phyloP scores from a whole-genome alignment of 2,888 invertebrate species.

The Papilio protenor region DNA sequence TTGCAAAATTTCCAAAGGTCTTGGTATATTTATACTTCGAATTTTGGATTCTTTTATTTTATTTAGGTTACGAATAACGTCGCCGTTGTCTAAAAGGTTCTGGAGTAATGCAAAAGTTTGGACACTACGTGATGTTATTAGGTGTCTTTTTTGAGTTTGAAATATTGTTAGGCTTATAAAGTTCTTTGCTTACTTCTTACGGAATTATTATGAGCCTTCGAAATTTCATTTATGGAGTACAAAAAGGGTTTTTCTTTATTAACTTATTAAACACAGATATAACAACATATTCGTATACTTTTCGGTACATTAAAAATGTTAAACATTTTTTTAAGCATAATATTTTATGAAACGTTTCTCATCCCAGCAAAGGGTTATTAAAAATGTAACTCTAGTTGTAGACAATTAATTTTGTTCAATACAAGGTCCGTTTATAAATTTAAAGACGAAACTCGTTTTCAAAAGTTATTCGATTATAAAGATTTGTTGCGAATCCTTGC shows the following conservation, averaged over 20 bases:
- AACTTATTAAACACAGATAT: too few species aligned
- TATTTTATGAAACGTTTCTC: not conserved
- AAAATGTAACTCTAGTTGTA: not conserved
- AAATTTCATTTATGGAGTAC: too few species aligned
- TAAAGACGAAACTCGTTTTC: conserved; percentile 14
- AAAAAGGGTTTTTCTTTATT: too few species aligned
- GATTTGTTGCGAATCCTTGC: conserved; percentile 12
- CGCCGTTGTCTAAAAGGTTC: conserved; percentile 26
- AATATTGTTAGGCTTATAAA: not conserved
- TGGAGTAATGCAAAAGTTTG: conserved; percentile 15
- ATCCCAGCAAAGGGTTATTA: not conserved
- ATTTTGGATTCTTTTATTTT: not conserved
- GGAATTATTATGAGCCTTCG: too few species aligned
- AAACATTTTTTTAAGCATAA: too few species aligned
- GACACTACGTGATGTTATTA: conserved; percentile 24
- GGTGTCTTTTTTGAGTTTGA: conserved; percentile 2
- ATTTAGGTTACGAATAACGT: conserved; percentile 22
- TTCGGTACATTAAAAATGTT: not conserved
- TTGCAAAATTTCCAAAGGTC: not conserved
- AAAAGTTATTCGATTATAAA: conserved; percentile 26
- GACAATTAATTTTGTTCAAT: conserved; percentile 11
- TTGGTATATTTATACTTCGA: not conserved
- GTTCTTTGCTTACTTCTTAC: not conserved
- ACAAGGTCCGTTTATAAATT: not conserved
- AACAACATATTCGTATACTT: too few species aligned